Conservation (phyloP, 2,113 vertebrate genomes). For the Glareola pratincola region DNA sequence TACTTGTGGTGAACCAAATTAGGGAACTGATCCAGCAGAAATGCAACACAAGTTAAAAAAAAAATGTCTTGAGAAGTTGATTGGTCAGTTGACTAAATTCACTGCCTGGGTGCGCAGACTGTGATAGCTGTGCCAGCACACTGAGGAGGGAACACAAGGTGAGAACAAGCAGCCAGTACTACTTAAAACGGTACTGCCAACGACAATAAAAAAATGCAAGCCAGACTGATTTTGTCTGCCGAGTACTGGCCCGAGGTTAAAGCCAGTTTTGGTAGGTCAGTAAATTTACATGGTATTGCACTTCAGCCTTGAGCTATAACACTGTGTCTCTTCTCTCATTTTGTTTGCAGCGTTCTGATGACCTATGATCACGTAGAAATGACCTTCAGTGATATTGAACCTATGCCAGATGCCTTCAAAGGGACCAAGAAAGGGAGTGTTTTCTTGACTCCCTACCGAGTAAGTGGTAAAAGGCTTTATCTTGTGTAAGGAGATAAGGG, state of each 20-base stretch:
- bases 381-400: conserved; percentile 86
- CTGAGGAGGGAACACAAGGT: not conserved
- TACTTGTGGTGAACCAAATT: not conserved
- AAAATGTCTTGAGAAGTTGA: not conserved
- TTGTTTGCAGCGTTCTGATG: conserved; percentile 80
- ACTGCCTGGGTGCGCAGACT: not conserved
- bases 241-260: not conserved
- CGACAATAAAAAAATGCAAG: no score
- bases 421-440: conserved; percentile 93
- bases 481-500: not conserved
- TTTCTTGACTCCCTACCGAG: conserved; percentile 94
- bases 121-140: not conserved
- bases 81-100: not conserved
- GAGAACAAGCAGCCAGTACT: not conserved
- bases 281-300: rapidly evolving
- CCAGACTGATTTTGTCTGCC: not conserved
- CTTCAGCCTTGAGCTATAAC: not conserved
- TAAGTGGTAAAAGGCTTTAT: conserved; percentile 64
- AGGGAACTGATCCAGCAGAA: not conserved
- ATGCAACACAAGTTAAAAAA: not conserved
- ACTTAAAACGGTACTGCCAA: not conserved
- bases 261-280: not conserved
- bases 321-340: not conserved
- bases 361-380: conserved; percentile 92
- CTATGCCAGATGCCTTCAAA: conserved; percentile 88